These are phyloP conservation scores for Tachina grossa DNA, from an alignment of 2,888 invertebrate genomes.

Conservation along the genomic window DNA sequence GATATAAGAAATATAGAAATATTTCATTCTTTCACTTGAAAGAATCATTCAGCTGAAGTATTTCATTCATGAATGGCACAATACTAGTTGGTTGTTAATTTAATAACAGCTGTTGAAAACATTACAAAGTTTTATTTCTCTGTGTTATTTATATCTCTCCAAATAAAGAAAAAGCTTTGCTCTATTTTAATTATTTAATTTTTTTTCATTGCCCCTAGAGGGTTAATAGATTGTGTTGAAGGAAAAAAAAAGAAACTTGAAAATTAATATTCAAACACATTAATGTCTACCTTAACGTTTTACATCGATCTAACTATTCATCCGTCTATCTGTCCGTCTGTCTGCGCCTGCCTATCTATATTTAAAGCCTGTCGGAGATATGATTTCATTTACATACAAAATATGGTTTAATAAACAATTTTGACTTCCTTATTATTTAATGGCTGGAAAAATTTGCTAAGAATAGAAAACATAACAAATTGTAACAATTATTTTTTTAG, in stretches of 20 bases:
- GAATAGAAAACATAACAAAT: conserved; percentile 30
- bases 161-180: too few species aligned
- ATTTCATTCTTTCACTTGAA: too few species aligned
- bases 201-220: not conserved
- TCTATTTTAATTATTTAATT: too few species aligned
- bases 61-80: too few species aligned
- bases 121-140: too few species aligned
- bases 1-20: too few species aligned
- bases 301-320: conserved; percentile 20
- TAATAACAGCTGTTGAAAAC: too few species aligned
- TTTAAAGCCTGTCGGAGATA: not conserved
- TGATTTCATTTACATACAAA: conserved; percentile 55
- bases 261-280: conserved; percentile 59
- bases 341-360: not conserved
- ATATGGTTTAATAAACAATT: conserved; percentile 61
- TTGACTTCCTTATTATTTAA: conserved; percentile 66
- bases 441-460: conserved; percentile 15
- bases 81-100: too few species aligned
- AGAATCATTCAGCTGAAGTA: too few species aligned
- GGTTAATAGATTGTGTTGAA: conserved; percentile 22
- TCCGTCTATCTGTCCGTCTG: conserved; percentile 11
- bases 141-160: too few species aligned
- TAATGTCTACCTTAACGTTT: conserved; percentile 42
- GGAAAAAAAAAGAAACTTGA: conserved; percentile 10
- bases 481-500: conserved; percentile 52